phyloP scores from a whole-genome alignment of 2,113 vertebrate species.

The Chunga burmeisteri region DNA sequence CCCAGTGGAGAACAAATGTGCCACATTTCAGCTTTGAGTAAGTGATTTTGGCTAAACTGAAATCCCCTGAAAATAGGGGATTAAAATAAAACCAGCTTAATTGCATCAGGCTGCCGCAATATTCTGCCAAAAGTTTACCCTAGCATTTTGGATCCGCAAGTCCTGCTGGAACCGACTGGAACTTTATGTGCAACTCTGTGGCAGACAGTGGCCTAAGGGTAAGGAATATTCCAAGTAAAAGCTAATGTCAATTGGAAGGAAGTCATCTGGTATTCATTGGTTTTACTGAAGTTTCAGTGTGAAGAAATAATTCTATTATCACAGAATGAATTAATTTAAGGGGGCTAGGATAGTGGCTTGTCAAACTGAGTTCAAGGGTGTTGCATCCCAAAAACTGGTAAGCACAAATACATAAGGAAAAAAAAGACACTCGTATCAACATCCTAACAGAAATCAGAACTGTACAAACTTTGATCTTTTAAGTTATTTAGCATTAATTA shows the following conservation, averaged over 20 bases:
- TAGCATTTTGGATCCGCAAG: neutral
- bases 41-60: neutral
- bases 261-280: neutral
- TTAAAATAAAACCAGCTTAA: constrained; percentile 3
- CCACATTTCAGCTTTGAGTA: neutral
- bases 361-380: neutral
- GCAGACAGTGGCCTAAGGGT: neutral
- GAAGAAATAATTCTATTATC: neutral
- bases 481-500: neutral
- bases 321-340: neutral
- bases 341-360: neutral
- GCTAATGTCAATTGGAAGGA: neutral
- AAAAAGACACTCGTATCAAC: neutral
- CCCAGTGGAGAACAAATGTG: neutral
- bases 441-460: neutral
- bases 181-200: neutral
- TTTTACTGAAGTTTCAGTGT: neutral
- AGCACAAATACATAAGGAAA: neutral
- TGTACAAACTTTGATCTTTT: neutral
- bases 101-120: neutral
- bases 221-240: neutral
- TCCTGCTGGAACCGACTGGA: neutral
- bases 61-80: constrained; percentile 39
- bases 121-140: neutral
- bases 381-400: neutral